phyloP scores from a whole-genome alignment of 2,888 invertebrate species.

The Acleris emargana region DNA sequence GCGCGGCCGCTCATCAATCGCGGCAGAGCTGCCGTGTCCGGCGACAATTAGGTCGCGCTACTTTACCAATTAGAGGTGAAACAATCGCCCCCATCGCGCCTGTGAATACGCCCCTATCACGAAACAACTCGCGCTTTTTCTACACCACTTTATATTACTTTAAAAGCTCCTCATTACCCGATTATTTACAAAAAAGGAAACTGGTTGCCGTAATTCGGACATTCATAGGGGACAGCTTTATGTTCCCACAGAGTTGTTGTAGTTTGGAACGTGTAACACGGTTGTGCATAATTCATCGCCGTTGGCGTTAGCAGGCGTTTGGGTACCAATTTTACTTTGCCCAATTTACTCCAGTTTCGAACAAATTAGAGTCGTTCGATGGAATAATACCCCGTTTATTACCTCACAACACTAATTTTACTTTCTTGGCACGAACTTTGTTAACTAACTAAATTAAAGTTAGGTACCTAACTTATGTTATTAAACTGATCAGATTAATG shows the following conservation, averaged over 20 bases:
- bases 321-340: conserved; percentile 61
- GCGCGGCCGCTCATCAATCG: conserved; percentile 24
- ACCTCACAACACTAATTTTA: conserved; percentile 33
- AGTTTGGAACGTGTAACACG: conserved; percentile 64
- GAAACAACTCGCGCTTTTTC: conserved; percentile 65
- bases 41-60: conserved; percentile 73
- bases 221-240: conserved; percentile 79
- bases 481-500: too few relatives aligned
- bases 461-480: too few relatives aligned
- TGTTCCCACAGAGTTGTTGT: conserved; percentile 71
- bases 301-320: conserved; percentile 56
- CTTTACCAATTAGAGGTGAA: conserved; percentile 81
- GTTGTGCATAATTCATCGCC: conserved; percentile 64
- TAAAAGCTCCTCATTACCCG: conserved; percentile 77
- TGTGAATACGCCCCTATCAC: conserved; percentile 82
- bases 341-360: conserved; percentile 52
- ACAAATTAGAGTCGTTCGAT: conserved; percentile 63
- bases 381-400: conserved; percentile 50
- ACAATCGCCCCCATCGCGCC: conserved; percentile 78
- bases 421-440: conserved; percentile 22
- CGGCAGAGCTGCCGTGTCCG: conserved; percentile 64
- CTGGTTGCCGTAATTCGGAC: conserved; percentile 55
- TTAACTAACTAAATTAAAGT: background rate
- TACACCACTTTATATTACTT: conserved; percentile 76
- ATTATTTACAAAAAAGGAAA: conserved; percentile 71